phyloP scores from a whole-genome alignment of 2,888 invertebrate genomes.

The Microctonus hyperodae region DNA sequence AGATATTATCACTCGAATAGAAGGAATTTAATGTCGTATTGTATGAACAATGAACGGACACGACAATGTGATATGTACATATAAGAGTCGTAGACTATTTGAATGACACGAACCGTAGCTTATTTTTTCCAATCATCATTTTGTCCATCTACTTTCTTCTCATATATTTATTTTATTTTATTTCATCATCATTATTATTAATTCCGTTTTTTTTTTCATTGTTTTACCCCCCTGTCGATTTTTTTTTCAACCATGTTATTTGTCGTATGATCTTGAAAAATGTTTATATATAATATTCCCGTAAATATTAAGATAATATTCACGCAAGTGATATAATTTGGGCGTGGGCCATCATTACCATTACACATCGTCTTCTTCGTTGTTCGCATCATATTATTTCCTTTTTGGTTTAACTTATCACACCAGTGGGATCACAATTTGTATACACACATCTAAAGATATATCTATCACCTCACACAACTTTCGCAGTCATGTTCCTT shows the following conservation, averaged over 20 bases:
- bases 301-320: not conserved
- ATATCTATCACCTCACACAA: constrained; percentile 24
- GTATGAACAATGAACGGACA: constrained; percentile 49
- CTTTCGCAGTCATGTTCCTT: constrained; percentile 24
- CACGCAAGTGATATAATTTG: not conserved
- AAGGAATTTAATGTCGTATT: constrained; percentile 61
- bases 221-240: too few species aligned
- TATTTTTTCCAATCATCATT: constrained; percentile 20
- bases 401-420: constrained; percentile 37
- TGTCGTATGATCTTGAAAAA: too few species aligned
- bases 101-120: constrained; percentile 37
- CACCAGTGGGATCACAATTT: constrained; percentile 33
- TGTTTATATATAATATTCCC: not conserved
- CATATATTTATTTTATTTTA: not conserved
- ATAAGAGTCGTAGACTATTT: constrained; percentile 21
- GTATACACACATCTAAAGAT: constrained; percentile 32
- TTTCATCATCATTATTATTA: too few species aligned
- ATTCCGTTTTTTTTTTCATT: too few species aligned
- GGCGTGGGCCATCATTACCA: too few species aligned
- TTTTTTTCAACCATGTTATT: too few species aligned
- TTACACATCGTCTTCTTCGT: constrained; percentile 31
- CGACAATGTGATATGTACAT: constrained; percentile 32
- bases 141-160: constrained; percentile 11
- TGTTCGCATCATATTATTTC: constrained; percentile 36
- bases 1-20: constrained; percentile 59